Evolutionary conservation across 1,140 invertebrate species (phyloP).

Genomic region (Ips typographus): DNA sequence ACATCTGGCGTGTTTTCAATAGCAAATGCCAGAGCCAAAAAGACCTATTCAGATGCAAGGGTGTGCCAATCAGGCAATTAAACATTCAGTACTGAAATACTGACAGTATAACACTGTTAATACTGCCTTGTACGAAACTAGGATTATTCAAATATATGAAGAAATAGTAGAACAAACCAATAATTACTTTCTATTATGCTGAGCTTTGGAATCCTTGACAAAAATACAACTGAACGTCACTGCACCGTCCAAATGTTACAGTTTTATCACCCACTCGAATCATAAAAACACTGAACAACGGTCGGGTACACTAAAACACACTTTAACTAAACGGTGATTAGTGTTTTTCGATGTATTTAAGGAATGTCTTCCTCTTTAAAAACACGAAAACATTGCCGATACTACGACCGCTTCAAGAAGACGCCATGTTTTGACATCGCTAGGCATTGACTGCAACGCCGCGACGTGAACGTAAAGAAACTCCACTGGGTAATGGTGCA

Average conservation of each 20-base stretch:
- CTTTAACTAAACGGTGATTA: neutral
- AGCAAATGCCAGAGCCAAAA: neutral
- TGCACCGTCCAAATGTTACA: conserved; percentile 12
- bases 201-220: conserved; percentile 22
- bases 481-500: conserved; percentile 2
- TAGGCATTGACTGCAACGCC: conserved; percentile 11
- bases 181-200: conserved; percentile 21
- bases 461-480: conserved; percentile 11
- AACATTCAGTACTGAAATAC: neutral
- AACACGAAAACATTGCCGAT: conserved; percentile 23
- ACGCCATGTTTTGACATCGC: conserved; percentile 17
- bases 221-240: conserved; percentile 27
- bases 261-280: neutral
- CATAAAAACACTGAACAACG: neutral
- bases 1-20: neutral
- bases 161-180: conserved; percentile 10
- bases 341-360: neutral
- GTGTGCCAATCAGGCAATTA: conserved; percentile 15
- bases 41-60: conserved; percentile 12
- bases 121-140: neutral
- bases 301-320: neutral
- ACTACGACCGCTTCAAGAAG: conserved; percentile 1
- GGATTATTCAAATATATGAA: neutral
- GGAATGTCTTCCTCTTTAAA: conserved; percentile 6
- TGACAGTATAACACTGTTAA: neutral